A percentile compares a stretch with the other conserved stretches of the same genome.
phyloP scores from a whole-genome alignment of 2,113 vertebrate species.

The Corythoichthys haematopterus region DNA sequence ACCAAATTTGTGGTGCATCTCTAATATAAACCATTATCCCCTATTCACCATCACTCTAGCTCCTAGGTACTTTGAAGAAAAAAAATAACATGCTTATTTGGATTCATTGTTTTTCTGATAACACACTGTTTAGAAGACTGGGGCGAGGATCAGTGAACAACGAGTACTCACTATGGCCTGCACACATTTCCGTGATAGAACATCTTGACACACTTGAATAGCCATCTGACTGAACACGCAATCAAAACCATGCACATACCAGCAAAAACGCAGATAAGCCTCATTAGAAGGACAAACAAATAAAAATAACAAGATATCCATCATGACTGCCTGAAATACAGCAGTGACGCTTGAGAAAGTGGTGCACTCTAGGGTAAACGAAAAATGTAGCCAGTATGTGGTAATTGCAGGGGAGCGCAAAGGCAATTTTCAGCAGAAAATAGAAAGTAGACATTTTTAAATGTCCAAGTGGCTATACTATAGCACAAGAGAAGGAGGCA shows the following conservation, averaged over 20 bases:
- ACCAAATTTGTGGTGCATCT: no score
- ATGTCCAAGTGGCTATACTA: slow-evolving; percentile 55
- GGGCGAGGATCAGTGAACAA: slow-evolving; percentile 21
- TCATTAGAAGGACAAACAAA: slow-evolving; percentile 35
- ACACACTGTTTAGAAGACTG: slow-evolving; percentile 29
- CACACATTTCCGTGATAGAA: slow-evolving; percentile 10
- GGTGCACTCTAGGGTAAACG: neutral
- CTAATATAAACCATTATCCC: no score
- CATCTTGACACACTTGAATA: slow-evolving; percentile 10
- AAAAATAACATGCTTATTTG: neutral
- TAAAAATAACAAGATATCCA: slow-evolving; percentile 44
- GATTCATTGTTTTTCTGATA: slow-evolving; percentile 16
- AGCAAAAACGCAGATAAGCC: slow-evolving; percentile 21
- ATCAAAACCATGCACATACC: slow-evolving; percentile 20
- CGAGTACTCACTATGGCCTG: slow-evolving; percentile 25
- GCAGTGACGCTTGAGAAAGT: neutral
- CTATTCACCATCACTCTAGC: no score
- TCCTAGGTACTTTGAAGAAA: neutral
- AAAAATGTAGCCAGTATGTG: neutral
- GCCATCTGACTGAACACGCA: slow-evolving; percentile 21
- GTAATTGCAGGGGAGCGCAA: slow-evolving; percentile 27
- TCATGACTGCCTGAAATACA: slow-evolving; percentile 36
- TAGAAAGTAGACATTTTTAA: slow-evolving; percentile 24
- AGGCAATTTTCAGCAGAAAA: slow-evolving; percentile 43
- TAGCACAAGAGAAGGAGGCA: slow-evolving; percentile 20